These are phyloP conservation scores for Cylloceria caligata DNA, from an alignment of 2,888 invertebrate genomes.

Conservation along the genomic window DNA sequence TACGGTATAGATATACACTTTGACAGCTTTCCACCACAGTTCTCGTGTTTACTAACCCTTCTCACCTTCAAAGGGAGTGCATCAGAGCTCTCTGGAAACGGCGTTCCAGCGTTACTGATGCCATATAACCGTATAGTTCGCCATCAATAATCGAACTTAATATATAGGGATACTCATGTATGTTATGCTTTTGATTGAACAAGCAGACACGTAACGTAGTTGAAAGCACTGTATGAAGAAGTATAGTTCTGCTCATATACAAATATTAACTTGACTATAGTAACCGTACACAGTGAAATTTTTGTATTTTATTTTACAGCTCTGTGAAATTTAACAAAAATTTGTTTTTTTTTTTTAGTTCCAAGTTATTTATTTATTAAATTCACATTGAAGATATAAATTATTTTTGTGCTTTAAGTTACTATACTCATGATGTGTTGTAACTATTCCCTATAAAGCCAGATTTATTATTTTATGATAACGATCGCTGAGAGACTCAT, in stretches of 20 bases:
- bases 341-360: too few relatives aligned
- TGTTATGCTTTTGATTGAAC: constrained; percentile 11
- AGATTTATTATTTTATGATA: too few relatives aligned
- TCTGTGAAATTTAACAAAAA: too few relatives aligned
- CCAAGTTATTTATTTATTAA: too few relatives aligned
- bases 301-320: too few relatives aligned
- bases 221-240: not conserved
- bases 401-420: too few relatives aligned
- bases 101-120: constrained; percentile 18
- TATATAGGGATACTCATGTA: constrained; percentile 35
- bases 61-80: constrained; percentile 40
- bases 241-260: not conserved
- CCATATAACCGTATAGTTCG: constrained; percentile 20
- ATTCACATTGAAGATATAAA: too few relatives aligned
- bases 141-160: constrained; percentile 52
- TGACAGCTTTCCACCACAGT: constrained; percentile 16
- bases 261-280: not conserved
- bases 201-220: not conserved
- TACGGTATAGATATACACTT: constrained; percentile 15
- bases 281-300: not conserved
- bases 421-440: too few relatives aligned
- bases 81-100: constrained; percentile 11
- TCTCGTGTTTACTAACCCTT: constrained; percentile 26
- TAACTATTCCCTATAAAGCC: not conserved
- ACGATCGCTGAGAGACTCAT: not conserved